These are phyloP conservation scores for Eristalis pertinax DNA, from an alignment of 2,888 invertebrate species.

Conservation along the genomic window DNA sequence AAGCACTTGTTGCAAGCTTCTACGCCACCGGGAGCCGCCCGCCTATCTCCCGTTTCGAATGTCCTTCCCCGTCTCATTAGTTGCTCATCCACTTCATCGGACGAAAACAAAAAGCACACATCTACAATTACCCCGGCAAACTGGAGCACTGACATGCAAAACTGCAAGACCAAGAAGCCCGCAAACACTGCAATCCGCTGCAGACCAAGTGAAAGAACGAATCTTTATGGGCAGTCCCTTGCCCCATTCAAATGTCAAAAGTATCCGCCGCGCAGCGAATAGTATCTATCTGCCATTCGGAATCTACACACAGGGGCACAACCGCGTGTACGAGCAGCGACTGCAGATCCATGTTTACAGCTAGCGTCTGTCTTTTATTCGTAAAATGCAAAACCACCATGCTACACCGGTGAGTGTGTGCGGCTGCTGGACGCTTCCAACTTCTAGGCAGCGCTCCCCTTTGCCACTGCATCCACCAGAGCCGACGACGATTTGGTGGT, in stretches of 20 bases:
- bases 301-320: slow-evolving; percentile 28
- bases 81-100: not conserved
- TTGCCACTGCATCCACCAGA: slow-evolving; percentile 5
- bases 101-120: no score
- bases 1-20: not conserved
- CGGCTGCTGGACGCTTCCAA: slow-evolving; percentile 10
- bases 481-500: not conserved
- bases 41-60: not conserved
- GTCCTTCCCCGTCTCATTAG: not conserved
- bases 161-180: not conserved
- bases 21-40: not conserved
- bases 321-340: not conserved
- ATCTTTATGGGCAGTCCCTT: slow-evolving; percentile 29
- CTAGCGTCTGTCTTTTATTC: slow-evolving; percentile 30
- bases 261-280: slow-evolving; percentile 54
- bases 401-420: not conserved
- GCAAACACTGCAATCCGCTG: slow-evolving; percentile 12
- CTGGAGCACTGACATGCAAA: not conserved
- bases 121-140: not conserved
- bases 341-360: slow-evolving; percentile 48
- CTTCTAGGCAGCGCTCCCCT: slow-evolving; percentile 14
- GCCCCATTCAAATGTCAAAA: slow-evolving; percentile 67
- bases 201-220: slow-evolving; percentile 13
- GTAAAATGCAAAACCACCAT: slow-evolving; percentile 56
- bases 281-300: slow-evolving; percentile 47